These are phyloP conservation scores for Pheosia tremula DNA, from an alignment of 2,888 invertebrate species.

Conservation along the genomic window DNA sequence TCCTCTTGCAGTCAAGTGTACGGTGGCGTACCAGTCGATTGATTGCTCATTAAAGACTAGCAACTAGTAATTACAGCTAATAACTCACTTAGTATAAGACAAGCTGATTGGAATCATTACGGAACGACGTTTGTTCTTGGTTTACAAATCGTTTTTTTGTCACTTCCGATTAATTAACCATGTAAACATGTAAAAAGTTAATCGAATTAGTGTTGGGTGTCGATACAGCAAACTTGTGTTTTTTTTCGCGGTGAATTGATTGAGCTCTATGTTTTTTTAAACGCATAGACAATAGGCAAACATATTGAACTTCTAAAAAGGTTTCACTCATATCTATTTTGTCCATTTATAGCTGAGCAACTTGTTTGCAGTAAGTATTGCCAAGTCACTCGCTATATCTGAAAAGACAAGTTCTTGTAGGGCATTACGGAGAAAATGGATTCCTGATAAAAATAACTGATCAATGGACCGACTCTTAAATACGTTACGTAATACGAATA, in stretches of 20 bases:
- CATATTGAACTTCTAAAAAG: neutral
- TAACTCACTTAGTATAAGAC: slow-evolving; percentile 36
- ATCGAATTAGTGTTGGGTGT: neutral
- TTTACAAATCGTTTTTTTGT: slow-evolving; percentile 16
- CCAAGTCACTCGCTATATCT: slow-evolving; percentile 9
- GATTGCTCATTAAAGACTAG: slow-evolving; percentile 26
- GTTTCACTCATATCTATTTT: neutral
- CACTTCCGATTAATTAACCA: slow-evolving; percentile 18
- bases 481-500: slow-evolving; percentile 25
- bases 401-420: slow-evolving; percentile 22
- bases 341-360: neutral
- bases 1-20: slow-evolving; percentile 15
- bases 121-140: slow-evolving; percentile 4
- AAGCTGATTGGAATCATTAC: slow-evolving; percentile 17
- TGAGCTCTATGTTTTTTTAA: neutral
- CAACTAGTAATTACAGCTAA: slow-evolving; percentile 36
- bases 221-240: neutral
- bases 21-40: slow-evolving; percentile 33
- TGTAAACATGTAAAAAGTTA: slow-evolving; percentile 16
- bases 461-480: slow-evolving; percentile 29
- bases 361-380: neutral
- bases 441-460: slow-evolving; percentile 42
- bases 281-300: neutral
- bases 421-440: slow-evolving; percentile 33
- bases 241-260: neutral